Base-by-base conservation (phyloP, 1,140 invertebrate species). In the Lepeophtheirus salmonis region DNA sequence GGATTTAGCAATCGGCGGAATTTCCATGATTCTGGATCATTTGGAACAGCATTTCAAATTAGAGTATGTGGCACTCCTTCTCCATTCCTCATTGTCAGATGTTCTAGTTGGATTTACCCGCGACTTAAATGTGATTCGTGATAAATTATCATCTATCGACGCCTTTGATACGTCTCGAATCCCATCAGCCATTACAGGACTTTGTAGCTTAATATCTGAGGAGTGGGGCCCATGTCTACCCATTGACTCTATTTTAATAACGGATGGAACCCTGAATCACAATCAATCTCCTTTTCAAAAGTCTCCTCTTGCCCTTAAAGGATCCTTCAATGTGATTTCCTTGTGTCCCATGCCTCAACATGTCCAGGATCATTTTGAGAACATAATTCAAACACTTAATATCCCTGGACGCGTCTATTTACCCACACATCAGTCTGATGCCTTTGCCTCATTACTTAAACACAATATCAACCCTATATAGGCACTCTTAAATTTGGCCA, bases 51-150 rank as follows among this genome's bases (percentile, higher is more conserved):
- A 89, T 68, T 83, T 81, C 12, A 91, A 86, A 74, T 68, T 95
- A 54, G 91, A 96, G 73, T 90, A 91, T 74, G 82, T 88, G 10
- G 78, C 89, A n/a, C 70, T 95, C 71, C 84, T 94, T 57, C 75
- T 80, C 0, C 91, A 84, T 70, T 86, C 85, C 2, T 84, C 83
- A 4, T 66, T 78, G 0, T 84, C 80, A 69, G 84, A 89, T 77
- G 77, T 86, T 52, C 69, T 82, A 23, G 80, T 80, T 25, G 76
- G 81, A 21, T 91, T 91, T 67, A 90, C 87, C 0, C 73, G 87
- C 66, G 86, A 91, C 66, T 85, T 83, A 72, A 83, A 84, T 59
- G 70, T 69, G 4, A 81, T 91, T 59, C 80, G 81, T 68, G 69
- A 72, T 14, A 82, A 84, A 67, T 67, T 91, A 10, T 75, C 78